phyloP scores from a whole-genome alignment of 2,888 invertebrate species.

The Dinocampus coccinellae region DNA sequence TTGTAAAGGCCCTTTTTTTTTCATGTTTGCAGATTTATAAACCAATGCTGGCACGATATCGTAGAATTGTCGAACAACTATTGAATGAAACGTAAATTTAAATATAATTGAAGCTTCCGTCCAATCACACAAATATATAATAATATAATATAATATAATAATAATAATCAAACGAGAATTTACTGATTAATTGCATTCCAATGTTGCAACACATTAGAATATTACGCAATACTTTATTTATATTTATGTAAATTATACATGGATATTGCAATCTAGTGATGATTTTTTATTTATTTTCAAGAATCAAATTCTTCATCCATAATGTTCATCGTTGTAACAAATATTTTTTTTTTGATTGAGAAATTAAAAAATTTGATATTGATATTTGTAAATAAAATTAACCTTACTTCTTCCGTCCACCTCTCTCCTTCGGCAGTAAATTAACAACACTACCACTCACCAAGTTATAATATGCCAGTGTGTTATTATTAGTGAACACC shows the following conservation, averaged over 20 bases:
- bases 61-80: conserved; percentile 69
- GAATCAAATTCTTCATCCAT: no score
- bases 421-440: conserved; percentile 95
- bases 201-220: neutral
- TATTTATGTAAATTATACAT: neutral
- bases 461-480: conserved; percentile 96
- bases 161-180: neutral
- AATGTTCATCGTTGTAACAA: no score
- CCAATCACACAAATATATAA: neutral
- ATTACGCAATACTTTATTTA: neutral
- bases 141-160: neutral
- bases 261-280: neutral
- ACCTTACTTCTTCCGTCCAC: conserved; percentile 93
- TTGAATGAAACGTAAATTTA: conserved; percentile 38
- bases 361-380: neutral
- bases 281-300: no score
- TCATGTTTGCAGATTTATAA: conserved; percentile 75
- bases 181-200: neutral
- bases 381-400: neutral
- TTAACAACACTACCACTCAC: conserved; percentile 86
- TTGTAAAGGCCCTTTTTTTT: conserved; percentile 34
- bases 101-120: conserved; percentile 1
- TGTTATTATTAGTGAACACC: conserved; percentile 97
- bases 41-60: conserved; percentile 80
- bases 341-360: no score